Conservation (phyloP, 2,888 invertebrate genomes). For the Baccha elongata region DNA sequence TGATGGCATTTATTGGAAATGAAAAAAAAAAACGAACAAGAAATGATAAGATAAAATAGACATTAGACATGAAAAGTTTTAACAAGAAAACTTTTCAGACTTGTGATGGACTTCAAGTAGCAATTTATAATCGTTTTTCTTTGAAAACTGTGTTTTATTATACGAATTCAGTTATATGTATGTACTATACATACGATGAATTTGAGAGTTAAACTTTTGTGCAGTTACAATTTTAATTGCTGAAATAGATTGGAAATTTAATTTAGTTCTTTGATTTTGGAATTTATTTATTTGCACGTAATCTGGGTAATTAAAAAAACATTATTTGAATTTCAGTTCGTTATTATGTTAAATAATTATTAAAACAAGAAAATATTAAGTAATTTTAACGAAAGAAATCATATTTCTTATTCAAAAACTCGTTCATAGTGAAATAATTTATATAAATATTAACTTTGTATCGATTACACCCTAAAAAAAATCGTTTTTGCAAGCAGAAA, state of each 20-base stretch:
- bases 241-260: neutral
- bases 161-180: neutral
- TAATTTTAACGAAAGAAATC: too few relatives aligned
- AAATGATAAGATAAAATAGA: constrained; percentile 55
- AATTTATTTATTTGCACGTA: neutral
- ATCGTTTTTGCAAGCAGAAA: too few relatives aligned
- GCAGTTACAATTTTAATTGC: constrained; percentile 10
- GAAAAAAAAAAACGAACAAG: constrained; percentile 52
- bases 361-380: too few relatives aligned
- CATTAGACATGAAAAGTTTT: constrained; percentile 55
- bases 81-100: constrained; percentile 67
- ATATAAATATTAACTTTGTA: too few relatives aligned
- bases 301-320: neutral
- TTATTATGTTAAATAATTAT: too few relatives aligned
- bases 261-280: neutral
- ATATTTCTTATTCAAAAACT: too few relatives aligned
- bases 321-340: too few relatives aligned
- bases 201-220: neutral
- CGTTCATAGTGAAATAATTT: too few relatives aligned
- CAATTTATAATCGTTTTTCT: constrained; percentile 46
- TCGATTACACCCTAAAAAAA: too few relatives aligned
- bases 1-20: constrained; percentile 66
- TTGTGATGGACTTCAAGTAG: constrained; percentile 63
- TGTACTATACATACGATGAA: neutral
- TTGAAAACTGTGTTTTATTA: neutral